Conservation (phyloP, 2,888 invertebrate species). For the Achlya flavicornis region DNA sequence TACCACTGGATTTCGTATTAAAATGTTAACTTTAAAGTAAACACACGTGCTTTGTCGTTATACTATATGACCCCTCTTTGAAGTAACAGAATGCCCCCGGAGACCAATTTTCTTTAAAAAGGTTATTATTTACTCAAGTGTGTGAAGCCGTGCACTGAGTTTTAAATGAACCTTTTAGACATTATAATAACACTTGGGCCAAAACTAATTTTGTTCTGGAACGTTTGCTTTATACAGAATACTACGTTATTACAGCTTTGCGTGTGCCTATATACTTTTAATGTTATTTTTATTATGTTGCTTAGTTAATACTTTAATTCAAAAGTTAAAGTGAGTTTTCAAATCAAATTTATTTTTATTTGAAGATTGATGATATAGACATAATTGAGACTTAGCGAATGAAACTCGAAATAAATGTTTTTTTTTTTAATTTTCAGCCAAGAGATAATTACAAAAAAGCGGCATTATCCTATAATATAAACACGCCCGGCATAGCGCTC, state of each 20-base stretch:
- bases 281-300: not conserved
- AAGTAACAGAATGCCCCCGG: slow-evolving; percentile 43
- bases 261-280: not conserved
- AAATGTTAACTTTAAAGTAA: slow-evolving; percentile 62
- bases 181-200: slow-evolving; percentile 40
- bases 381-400: too few species aligned
- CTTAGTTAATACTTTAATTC: too few species aligned
- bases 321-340: too few species aligned
- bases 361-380: too few species aligned
- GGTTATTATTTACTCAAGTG: slow-evolving; percentile 56
- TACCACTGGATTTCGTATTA: slow-evolving; percentile 50
- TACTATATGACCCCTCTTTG: slow-evolving; percentile 51
- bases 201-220: slow-evolving; percentile 36
- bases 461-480: too few species aligned
- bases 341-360: too few species aligned
- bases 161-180: slow-evolving; percentile 40
- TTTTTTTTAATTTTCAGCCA: too few species aligned
- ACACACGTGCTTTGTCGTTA: slow-evolving; percentile 54
- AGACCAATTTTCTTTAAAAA: slow-evolving; percentile 52
- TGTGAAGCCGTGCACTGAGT: slow-evolving; percentile 30
- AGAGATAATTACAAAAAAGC: too few species aligned
- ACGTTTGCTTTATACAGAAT: slow-evolving; percentile 18
- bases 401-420: too few species aligned
- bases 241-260: not conserved
- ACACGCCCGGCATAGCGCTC: too few species aligned